phyloP scores from a whole-genome alignment of 92 coral and sea anemone genomes.

The Epizoanthus illoricatus region DNA sequence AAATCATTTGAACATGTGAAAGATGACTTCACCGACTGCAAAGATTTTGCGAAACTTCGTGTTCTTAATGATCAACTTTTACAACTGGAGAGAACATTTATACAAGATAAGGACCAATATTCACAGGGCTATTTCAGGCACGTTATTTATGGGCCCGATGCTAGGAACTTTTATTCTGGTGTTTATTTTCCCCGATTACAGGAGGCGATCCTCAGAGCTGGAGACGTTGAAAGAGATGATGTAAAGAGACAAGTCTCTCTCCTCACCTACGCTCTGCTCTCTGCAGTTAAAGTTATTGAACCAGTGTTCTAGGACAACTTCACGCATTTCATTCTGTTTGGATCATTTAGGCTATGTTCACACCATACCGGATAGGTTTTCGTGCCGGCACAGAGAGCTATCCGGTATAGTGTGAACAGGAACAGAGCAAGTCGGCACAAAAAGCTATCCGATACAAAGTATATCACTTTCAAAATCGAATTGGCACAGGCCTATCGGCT shows the following conservation, averaged over 20 bases:
- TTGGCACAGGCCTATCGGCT: no score
- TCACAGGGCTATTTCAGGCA: constrained; percentile 57
- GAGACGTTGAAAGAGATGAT: constrained; percentile 52
- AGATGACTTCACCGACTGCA: constrained; percentile 45
- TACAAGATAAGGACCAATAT: constrained; percentile 49
- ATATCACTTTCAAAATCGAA: no score
- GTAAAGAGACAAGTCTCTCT: constrained; percentile 69
- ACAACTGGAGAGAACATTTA: constrained; percentile 78
- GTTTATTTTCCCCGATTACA: constrained; percentile 59
- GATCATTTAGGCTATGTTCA: no score
- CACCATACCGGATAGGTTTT: no score
- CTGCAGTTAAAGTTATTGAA: constrained; percentile 55
- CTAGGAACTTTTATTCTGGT: constrained; percentile 63
- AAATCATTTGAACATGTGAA: constrained; percentile 52
- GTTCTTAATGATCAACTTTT: constrained; percentile 80
- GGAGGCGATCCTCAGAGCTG: constrained; percentile 50
- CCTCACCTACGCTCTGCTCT: constrained; percentile 54
- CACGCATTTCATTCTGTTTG: no score
- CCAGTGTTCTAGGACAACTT: constrained; percentile 22
- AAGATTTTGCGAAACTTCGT: constrained; percentile 54
- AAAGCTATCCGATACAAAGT: no score
- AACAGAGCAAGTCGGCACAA: no score
- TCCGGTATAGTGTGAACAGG: no score
- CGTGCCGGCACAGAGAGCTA: no score
- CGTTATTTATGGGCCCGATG: constrained; percentile 65